Evolutionary conservation across 2,797 vertebrate genomes (phyloP), one percentile per base, ranked within the genome.

Genomic region (Numenius phaeopus): DNA sequence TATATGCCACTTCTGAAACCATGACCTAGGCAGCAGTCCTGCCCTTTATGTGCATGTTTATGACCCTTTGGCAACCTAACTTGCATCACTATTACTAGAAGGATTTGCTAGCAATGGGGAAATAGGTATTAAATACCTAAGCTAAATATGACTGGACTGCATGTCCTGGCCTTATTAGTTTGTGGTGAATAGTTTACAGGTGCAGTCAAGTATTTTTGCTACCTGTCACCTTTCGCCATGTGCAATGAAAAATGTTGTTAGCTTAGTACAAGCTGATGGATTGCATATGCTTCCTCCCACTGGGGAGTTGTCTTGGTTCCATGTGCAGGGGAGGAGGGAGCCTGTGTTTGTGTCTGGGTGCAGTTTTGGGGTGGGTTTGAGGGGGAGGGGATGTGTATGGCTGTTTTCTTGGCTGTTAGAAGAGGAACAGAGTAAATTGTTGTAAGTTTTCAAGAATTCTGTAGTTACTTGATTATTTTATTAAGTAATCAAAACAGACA

Each of bases 41-140:
- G 77, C 47, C 5, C 0, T 39, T 58, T 15, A 9, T 15, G 1
- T 66, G 7, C 11, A 0, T 23, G 21, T 42, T n/a, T 37, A 22
- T 40, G 14, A 44, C 34, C 34, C 49, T 70, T 61, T 2, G 62
- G 52, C 65, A 71, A 7, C 52, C 7, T 39, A 23, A 1, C 62
- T 84, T 3, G 0, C 10, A 7, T 22, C 14, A 0, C 58, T 19
- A 4, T 19, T 77, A 9, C 17, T 34, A 12, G 30, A 64, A 83
- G 37, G 39, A 19, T 81, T 83, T 67, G 24, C 37, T 49, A 37
- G 46, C 32, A 40, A 32, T 39, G 46, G 30, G 29, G 26, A 84
- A 79, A 57, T 67, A 32, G 29, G 29, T 55, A 55, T 55, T 55
- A 83, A 81, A 55, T 30, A 17, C 5, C 0, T 8, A 4, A 34